phyloP scores from a whole-genome alignment of 2,113 vertebrate species.

The Xiphophorus maculatus region DNA sequence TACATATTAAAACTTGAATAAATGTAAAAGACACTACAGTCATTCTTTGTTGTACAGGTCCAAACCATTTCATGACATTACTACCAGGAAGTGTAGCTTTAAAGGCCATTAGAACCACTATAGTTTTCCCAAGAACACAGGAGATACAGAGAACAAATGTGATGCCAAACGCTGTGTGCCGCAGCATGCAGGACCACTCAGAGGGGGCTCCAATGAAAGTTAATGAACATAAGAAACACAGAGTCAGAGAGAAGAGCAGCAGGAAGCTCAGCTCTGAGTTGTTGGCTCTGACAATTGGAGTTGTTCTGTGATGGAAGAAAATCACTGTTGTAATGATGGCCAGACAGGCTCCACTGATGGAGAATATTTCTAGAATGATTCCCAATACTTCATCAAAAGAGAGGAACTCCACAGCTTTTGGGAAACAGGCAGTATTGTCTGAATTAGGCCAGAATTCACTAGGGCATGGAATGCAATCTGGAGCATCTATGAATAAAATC shows the following conservation, averaged over 20 bases:
- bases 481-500: conserved; percentile 58
- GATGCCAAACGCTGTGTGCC: conserved; percentile 3
- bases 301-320: conserved; percentile 63
- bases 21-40: no score
- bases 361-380: conserved; percentile 60
- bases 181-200: conserved; percentile 4
- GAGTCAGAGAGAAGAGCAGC: conserved; percentile 3
- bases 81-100: not conserved
- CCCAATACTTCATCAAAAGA: conserved; percentile 67
- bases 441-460: conserved; percentile 69
- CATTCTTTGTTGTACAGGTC: no score
- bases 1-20: no score
- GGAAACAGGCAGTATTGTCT: conserved; percentile 43
- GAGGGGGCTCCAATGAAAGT: conserved; percentile 2
- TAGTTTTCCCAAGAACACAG: conserved; percentile 1
- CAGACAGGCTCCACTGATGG: conserved; percentile 61
- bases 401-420: conserved; percentile 73
- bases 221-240: conserved; percentile 5
- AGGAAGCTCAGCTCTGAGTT: conserved; percentile 42
- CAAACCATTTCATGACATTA: no score
- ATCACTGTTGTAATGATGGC: conserved; percentile 50
- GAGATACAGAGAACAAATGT: conserved; percentile 1
- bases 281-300: conserved; percentile 73
- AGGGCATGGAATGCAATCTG: conserved; percentile 63
- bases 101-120: conserved; percentile 2